Evolutionary conservation across 2,113 vertebrate genomes (phyloP).

Genomic region (Nyctereutes procyonoides): DNA sequence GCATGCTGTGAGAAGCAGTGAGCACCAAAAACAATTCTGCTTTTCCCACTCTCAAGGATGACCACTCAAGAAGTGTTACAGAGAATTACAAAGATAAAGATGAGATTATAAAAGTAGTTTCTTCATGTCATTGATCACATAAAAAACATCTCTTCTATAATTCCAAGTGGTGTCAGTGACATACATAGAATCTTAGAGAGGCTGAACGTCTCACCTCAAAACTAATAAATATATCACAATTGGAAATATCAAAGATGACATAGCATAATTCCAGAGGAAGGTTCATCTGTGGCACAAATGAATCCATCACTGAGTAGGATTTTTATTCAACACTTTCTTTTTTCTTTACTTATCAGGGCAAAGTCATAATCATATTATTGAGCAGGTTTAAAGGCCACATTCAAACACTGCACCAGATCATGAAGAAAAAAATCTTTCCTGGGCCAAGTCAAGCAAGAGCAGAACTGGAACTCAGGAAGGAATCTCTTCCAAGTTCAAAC

Average conservation of each 20-base stretch:
- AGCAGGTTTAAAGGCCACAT: neutral
- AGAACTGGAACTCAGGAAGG: neutral
- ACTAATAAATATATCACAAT: neutral
- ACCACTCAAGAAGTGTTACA: neutral
- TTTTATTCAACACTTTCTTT: neutral
- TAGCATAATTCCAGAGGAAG: neutral
- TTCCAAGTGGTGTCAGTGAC: neutral
- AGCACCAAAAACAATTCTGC: neutral
- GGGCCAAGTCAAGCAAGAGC: neutral
- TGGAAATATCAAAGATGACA: neutral
- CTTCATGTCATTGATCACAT: neutral
- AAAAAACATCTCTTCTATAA: neutral
- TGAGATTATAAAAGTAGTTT: neutral
- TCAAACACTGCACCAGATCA: neutral
- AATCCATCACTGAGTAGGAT: neutral
- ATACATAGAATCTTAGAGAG: neutral
- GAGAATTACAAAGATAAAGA: neutral
- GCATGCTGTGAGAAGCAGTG: neutral
- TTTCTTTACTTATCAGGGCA: constrained; percentile 2
- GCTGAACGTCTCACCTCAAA: neutral
- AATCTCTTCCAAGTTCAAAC: neutral
- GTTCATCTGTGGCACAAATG: neutral
- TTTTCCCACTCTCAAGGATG: neutral
- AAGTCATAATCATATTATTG: neutral
- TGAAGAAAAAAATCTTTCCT: constrained; percentile 22